These are phyloP conservation scores for Pelochelys cantorii DNA, from an alignment of 2,797 vertebrate genomes.

Conservation along the genomic window DNA sequence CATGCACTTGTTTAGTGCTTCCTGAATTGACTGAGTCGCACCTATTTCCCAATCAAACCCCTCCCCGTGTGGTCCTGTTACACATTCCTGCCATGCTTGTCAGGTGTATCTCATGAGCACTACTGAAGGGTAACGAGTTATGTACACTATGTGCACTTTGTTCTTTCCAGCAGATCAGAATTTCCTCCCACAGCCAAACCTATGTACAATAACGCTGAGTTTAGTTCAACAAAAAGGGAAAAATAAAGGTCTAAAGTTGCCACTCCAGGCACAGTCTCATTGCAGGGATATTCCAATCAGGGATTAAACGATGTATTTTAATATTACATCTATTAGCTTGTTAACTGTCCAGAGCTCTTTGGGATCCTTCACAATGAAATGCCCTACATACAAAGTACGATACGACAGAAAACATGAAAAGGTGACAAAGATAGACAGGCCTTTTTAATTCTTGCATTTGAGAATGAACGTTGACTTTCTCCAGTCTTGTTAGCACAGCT, in stretches of 20 bases:
- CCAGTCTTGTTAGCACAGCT: conserved; percentile 58
- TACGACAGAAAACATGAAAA: background rate
- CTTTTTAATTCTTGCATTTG: background rate
- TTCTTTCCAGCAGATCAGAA: background rate
- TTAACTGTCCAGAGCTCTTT: background rate
- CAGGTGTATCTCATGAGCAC: fast-evolving
- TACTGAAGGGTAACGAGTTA: background rate
- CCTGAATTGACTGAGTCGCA: background rate
- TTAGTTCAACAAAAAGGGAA: background rate
- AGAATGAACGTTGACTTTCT: conserved; percentile 47
- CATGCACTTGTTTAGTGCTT: background rate
- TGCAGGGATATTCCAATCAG: background rate
- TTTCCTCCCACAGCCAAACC: background rate
- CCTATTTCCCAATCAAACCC: background rate
- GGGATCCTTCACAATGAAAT: background rate
- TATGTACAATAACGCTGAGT: background rate
- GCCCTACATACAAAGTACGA: background rate
- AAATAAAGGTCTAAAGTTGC: background rate
- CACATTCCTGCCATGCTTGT: background rate
- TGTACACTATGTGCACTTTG: background rate
- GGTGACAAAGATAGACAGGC: background rate
- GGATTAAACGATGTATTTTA: background rate
- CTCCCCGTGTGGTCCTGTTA: background rate
- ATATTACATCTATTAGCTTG: background rate
- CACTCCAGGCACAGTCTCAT: background rate